phyloP scores from a whole-genome alignment of 1,140 invertebrate species.

The Calliopsis andreniformis region DNA sequence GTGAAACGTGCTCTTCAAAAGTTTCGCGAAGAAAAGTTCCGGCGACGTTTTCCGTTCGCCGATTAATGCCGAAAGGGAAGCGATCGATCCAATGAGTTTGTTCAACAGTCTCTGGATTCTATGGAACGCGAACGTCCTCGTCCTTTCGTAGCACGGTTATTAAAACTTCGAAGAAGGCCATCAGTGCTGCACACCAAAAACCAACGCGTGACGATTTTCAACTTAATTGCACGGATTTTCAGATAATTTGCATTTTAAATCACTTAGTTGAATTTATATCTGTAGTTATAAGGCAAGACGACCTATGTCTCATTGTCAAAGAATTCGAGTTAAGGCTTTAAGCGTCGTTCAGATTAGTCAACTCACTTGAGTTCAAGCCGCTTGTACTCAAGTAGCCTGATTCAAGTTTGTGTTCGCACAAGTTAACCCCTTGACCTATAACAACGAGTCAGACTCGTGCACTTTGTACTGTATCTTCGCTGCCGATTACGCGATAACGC shows the following conservation, averaged over 20 bases:
- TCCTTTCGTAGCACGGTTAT: constrained; percentile 9
- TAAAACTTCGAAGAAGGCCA: constrained; percentile 23
- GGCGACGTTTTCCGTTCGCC: constrained; percentile 10
- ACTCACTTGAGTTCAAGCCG: too few species aligned
- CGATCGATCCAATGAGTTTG: constrained; percentile 16
- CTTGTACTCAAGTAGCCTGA: too few species aligned
- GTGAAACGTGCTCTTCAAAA: constrained; percentile 18
- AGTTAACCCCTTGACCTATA: too few species aligned
- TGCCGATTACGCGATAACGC: too few species aligned
- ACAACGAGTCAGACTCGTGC: too few species aligned
- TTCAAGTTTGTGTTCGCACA: too few species aligned
- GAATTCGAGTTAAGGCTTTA: not conserved
- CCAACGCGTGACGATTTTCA: not conserved
- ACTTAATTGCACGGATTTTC: too few species aligned
- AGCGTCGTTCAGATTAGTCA: too few species aligned
- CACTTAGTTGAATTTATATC: too few species aligned
- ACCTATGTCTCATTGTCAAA: not conserved
- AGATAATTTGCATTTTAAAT: not conserved
- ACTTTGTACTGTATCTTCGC: too few species aligned
- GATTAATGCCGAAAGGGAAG: constrained; percentile 32
- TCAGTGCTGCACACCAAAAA: not conserved
- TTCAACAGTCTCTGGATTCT: not conserved
- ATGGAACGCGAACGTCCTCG: not conserved
- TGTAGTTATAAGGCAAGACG: too few species aligned
- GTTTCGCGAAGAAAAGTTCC: constrained; percentile 17